Conservation (phyloP, 2,113 vertebrate genomes). For the Sakesphorus luctuosus region DNA sequence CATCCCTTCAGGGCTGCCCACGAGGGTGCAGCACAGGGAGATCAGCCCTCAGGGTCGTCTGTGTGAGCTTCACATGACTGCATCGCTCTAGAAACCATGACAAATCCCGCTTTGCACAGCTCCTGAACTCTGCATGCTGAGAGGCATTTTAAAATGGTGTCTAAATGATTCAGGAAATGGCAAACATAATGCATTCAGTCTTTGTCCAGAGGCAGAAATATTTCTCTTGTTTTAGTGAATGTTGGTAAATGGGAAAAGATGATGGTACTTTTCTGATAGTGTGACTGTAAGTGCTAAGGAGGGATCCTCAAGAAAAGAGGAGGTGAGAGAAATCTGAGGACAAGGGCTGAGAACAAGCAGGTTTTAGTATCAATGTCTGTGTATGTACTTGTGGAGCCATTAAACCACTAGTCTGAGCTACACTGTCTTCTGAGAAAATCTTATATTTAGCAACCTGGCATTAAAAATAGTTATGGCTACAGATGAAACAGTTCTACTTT, state of each 20-base stretch:
- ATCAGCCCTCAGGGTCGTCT: neutral
- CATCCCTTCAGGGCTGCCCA: neutral
- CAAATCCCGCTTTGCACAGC: neutral
- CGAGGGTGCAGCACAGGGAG: neutral
- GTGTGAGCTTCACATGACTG: neutral
- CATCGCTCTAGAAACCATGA: neutral
- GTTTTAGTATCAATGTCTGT: neutral
- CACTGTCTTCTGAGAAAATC: neutral
- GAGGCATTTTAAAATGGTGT: neutral
- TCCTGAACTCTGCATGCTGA: accelerated
- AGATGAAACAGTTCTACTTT: neutral
- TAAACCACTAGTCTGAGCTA: neutral
- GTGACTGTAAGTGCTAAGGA: neutral
- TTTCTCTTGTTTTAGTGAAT: neutral
- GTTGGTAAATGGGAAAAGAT: neutral
- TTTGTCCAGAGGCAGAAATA: neutral
- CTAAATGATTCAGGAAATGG: neutral
- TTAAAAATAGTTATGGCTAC: neutral
- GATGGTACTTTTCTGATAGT: neutral
- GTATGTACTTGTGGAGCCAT: neutral
- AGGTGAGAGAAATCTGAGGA: neutral
- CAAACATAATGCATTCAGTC: neutral
- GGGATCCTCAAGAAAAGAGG: neutral
- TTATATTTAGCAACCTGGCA: neutral
- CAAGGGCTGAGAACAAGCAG: neutral